Evolutionary conservation across 2,113 vertebrate genomes (phyloP).

Genomic region (Nannobrachium achirus): DNA sequence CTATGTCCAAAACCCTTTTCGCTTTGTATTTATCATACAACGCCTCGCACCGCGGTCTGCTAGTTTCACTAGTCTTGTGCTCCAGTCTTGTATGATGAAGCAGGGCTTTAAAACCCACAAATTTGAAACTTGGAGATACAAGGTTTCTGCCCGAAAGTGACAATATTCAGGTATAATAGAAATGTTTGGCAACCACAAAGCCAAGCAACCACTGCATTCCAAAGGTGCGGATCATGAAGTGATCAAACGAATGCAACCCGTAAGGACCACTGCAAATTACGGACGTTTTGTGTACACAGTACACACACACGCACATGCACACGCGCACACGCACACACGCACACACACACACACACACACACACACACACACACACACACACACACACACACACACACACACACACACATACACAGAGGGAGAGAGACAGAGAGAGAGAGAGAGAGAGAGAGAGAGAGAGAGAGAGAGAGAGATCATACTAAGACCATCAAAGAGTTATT

Average conservation of each 20-base stretch:
- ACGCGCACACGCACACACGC: slow-evolving; percentile 1
- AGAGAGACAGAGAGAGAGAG: too few species aligned
- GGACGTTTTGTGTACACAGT: slow-evolving; percentile 47
- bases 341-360: slow-evolving; percentile 20
- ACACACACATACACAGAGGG: too few species aligned
- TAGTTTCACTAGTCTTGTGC: too few species aligned
- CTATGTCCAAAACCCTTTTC: too few species aligned
- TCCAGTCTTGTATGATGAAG: too few species aligned
- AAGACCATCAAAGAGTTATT: slow-evolving; percentile 48
- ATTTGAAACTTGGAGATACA: too few species aligned
- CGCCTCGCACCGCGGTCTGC: too few species aligned
- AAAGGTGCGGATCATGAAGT: slow-evolving; percentile 61
- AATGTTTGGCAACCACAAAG: slow-evolving; percentile 53
- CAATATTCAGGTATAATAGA: too few species aligned
- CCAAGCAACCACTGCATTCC: slow-evolving; percentile 66
- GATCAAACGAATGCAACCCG: slow-evolving; percentile 47
- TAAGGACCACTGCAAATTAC: slow-evolving; percentile 69
- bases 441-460: too few species aligned
- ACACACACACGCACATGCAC: neutral
- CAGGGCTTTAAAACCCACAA: too few species aligned
- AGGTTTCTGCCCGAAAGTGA: too few species aligned
- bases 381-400: slow-evolving; percentile 18
- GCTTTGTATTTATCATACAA: too few species aligned
- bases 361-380: slow-evolving; percentile 18
- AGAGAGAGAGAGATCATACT: slow-evolving; percentile 60